These are phyloP conservation scores for Phaethornis superciliosus DNA, from an alignment of 2,113 vertebrate genomes.

Conservation along the genomic window DNA sequence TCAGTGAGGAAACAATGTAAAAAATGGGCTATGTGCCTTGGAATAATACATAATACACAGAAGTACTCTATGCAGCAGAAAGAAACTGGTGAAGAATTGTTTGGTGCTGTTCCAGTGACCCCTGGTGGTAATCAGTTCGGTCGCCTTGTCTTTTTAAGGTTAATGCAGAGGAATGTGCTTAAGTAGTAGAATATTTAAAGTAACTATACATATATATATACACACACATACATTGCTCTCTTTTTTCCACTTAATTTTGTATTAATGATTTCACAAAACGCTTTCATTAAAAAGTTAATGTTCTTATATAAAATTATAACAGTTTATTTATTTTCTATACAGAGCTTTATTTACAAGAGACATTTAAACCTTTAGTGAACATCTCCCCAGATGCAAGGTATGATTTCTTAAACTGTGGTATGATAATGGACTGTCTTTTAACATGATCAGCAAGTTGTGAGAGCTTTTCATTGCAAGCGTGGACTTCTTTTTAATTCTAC, in stretches of 20 bases:
- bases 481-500: neutral
- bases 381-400: conserved; percentile 98
- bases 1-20: neutral
- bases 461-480: neutral
- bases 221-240: neutral
- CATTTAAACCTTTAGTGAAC: conserved; percentile 98
- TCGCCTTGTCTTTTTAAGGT: neutral
- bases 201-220: neutral
- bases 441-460: neutral
- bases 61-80: neutral
- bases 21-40: neutral
- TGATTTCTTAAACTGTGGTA: neutral
- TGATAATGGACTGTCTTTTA: neutral
- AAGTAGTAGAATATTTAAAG: neutral
- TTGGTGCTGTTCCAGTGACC: conserved; percentile 18
- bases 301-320: conserved; percentile 19
- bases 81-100: neutral
- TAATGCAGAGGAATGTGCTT: accelerated
- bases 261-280: neutral
- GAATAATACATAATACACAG: too few relatives aligned
- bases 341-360: conserved; percentile 99
- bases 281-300: neutral
- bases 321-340: conserved; percentile 55
- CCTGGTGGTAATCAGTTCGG: conserved; percentile 19
- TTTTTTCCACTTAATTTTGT: neutral